Evolutionary conservation across 2,888 invertebrate species (phyloP), one percentile per base, ranked within the genome.

Genomic region (Hedya salicella): DNA sequence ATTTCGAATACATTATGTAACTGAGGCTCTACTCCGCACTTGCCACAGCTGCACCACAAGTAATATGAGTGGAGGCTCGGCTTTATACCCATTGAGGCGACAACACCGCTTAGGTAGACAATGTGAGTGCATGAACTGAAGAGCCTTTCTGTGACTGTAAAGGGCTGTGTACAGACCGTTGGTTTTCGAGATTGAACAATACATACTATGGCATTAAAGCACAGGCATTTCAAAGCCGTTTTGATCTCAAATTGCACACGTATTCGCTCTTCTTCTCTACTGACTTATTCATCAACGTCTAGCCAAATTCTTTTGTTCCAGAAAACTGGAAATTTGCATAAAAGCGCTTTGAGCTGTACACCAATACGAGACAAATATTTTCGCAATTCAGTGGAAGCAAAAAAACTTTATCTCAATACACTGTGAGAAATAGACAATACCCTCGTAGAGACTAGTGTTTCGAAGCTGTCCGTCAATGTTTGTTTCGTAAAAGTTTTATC

Each of bases 1-100:
- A 61, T 66, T 48, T 60, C 40, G 61, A 54, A 61, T 61, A 66
- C 54, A 61, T 66, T 61, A 66, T 66, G 54, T 60, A 42, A 39
- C 61, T 49, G 66, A 32, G 48, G 53, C 61, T 66, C 40, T 16
- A 40, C 30, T 44, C 46, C 36, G 21, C 53, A 54, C 36, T 62
- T 53, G 62, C 46, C 53, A 17, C 53, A 39, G 52, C 49, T 40
- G 36, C 32, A 44, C 59, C 64, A 40, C 61, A 49, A 66, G 50
- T 44, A 36, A 48, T 60, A 19, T 14, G 14, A 49, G n/a, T 53
- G 52, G 16, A 40, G 59, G 4, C 6, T 19, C 40, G 25, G 39
- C 52, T 52, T 17, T 50, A 46, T 52, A n/a, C n/a, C 57, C 50
- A 44, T 65, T 57, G 57, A 57, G 11, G 30, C 32, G 44, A 32